Base-by-base conservation (phyloP, 2,888 invertebrate species). In the Tachystola acroxantha region DNA sequence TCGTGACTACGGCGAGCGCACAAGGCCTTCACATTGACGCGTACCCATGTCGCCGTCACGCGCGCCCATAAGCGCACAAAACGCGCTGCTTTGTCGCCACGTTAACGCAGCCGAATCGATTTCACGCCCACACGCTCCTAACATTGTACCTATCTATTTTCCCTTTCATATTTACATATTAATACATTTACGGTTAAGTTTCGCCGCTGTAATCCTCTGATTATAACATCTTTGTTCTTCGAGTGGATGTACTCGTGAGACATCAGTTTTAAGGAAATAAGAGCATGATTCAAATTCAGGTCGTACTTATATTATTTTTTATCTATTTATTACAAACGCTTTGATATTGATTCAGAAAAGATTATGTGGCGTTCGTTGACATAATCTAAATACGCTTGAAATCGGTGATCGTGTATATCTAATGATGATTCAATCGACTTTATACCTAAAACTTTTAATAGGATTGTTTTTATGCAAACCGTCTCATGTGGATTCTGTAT, bases 71-170 rank as follows among this genome's bases (percentile, higher is more conserved):
- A 38, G 49, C 52, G 53, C 55, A 63, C 65, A 60, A 64, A 64
- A 63, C 62, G 57, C 57, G 49, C 49, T 48, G 54, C 60, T 68
- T 77, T 72, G 69, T 68, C 55, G 46, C 46, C 44, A 46, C 45
- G 52, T 66, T 68, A 67, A 58, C 66, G 63, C 59, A 63, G 57
- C 54, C 56, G 65, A 75, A 79, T 79, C 65, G 70, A 81, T 82
- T 81, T 76, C 71, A 77, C 73, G 66, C 70, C 58, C 50, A 53
- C 59, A 53, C 63, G 62, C 59, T 58, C 53, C 50, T 62, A 46
- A 57, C 54, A 60, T 55, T 54, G n/a, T n/a, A n/a, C n/a, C 52
- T 65, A 59, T 62, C 63, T 62, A 61, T 78, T 70, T 68, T 70
- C 71, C 67, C 67, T 70, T 64, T 57, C 57, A 50, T 68, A 70